Conservation (phyloP, 2,888 invertebrate species). For the Aphodius granarius region DNA sequence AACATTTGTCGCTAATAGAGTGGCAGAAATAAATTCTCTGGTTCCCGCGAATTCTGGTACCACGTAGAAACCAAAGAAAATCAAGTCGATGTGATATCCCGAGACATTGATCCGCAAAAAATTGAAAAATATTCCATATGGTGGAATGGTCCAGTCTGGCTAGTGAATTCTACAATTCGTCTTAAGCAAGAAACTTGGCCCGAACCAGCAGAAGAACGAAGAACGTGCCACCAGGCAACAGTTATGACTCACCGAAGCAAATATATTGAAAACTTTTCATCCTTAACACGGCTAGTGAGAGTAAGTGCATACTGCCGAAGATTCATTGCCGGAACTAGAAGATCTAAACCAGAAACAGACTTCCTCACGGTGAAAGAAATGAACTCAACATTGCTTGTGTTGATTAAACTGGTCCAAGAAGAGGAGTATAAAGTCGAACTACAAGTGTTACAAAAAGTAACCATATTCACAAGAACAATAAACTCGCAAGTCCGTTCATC, state of each 20-base stretch:
- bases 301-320: background rate
- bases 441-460: background rate
- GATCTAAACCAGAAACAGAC: background rate
- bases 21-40: slow-evolving; percentile 25
- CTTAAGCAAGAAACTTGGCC: background rate
- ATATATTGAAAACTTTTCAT: background rate
- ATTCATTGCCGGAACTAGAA: background rate
- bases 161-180: background rate
- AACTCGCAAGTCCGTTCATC: background rate
- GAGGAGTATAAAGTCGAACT: background rate
- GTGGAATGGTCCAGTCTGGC: background rate
- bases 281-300: background rate
- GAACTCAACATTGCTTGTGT: background rate
- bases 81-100: slow-evolving; percentile 28
- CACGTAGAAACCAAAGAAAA: slow-evolving; percentile 28
- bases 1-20: slow-evolving; percentile 33
- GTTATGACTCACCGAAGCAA: background rate
- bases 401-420: background rate
- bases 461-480: background rate
- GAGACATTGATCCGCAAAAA: slow-evolving; percentile 9
- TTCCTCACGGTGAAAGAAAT: background rate
- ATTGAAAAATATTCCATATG: background rate
- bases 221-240: background rate
- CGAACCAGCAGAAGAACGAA: background rate
- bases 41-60: slow-evolving; percentile 23